phyloP scores from a whole-genome alignment of 2,113 vertebrate species.

The Pungitius pungitius region DNA sequence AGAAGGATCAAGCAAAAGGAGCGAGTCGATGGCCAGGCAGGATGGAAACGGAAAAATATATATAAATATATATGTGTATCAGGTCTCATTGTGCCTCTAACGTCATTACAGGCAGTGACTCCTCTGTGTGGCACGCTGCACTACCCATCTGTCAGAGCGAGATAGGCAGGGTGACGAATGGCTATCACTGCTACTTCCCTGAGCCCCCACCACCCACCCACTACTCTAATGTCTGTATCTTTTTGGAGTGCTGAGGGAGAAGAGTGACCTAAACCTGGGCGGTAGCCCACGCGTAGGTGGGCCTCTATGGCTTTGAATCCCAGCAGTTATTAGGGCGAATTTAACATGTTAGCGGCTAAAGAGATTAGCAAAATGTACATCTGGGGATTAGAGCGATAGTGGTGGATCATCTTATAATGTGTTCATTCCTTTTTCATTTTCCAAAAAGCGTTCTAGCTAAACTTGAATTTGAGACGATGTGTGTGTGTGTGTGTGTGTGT shows the following conservation, averaged over 20 bases:
- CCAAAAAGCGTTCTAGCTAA: constrained; percentile 53
- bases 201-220: constrained; percentile 47
- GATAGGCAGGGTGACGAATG: constrained; percentile 80
- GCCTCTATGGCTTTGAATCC: constrained; percentile 67
- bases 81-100: constrained; percentile 81
- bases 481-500: constrained; percentile 28
- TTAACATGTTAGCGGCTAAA: constrained; percentile 80
- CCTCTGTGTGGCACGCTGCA: constrained; percentile 72
- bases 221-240: constrained; percentile 60
- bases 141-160: constrained; percentile 77
- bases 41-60: constrained; percentile 49
- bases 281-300: constrained; percentile 76
- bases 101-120: constrained; percentile 81
- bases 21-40: constrained; percentile 63
- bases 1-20: constrained; percentile 56
- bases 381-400: constrained; percentile 78
- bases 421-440: constrained; percentile 62
- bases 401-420: constrained; percentile 77
- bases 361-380: constrained; percentile 80
- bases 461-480: constrained; percentile 63
- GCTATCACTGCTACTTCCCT: constrained; percentile 72
- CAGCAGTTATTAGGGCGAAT: constrained; percentile 77
- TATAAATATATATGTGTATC: too few relatives aligned
- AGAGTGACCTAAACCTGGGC: constrained; percentile 79
- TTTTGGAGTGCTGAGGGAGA: constrained; percentile 53